Percentiles rank a stretch among this genome's conserved stretches.
Conservation (phyloP, 2,113 vertebrate genomes). For the Carollia perspicillata region DNA sequence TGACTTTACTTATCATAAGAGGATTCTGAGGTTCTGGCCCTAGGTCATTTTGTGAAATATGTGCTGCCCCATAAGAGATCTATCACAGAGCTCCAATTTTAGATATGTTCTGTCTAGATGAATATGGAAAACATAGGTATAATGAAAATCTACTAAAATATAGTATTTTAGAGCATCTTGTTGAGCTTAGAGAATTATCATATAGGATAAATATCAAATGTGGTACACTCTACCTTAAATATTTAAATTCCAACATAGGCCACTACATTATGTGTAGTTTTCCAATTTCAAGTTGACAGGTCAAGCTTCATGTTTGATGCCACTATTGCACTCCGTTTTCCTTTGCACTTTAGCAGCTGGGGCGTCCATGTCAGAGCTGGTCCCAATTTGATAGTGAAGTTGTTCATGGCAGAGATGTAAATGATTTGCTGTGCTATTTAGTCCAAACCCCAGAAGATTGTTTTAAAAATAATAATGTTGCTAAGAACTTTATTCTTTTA, state of each 20-base stretch:
- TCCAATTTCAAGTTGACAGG: background rate
- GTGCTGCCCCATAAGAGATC: background rate
- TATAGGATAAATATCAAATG: background rate
- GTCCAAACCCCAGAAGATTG: background rate
- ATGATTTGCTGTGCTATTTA: background rate
- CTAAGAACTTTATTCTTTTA: background rate
- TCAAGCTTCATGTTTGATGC: background rate
- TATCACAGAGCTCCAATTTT: background rate
- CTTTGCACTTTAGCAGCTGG: background rate
- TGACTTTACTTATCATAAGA: background rate
- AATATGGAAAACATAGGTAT: background rate
- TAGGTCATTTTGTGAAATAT: background rate
- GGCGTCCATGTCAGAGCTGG: background rate
- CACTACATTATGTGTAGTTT: background rate
- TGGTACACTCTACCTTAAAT: background rate
- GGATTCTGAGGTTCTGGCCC: background rate
- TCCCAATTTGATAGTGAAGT: background rate
- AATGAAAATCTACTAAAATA: background rate
- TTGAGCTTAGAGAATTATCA: background rate
- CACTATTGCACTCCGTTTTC: background rate
- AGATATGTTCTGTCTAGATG: background rate
- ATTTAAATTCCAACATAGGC: background rate
- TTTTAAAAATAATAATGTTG: constrained; percentile 2
- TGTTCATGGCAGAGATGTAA: background rate
- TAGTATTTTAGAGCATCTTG: background rate